Evolutionary conservation across 2,797 vertebrate genomes (phyloP).

Genomic region (Onychomys torridus): DNA sequence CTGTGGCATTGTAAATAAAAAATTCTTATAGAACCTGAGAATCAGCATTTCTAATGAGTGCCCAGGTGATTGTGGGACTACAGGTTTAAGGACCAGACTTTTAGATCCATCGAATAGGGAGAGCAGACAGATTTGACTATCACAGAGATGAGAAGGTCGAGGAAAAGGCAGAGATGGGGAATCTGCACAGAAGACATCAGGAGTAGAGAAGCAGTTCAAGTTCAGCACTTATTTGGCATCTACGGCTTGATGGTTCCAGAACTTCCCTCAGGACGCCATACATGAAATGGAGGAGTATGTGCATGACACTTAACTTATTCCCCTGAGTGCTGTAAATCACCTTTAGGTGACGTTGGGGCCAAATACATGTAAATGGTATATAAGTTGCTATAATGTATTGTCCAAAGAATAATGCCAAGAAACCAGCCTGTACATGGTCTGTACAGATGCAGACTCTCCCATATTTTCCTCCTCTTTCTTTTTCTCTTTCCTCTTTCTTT

Average conservation of each 20-base stretch:
- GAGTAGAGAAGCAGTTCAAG: not conserved
- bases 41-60: not conserved
- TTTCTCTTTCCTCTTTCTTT: not conserved
- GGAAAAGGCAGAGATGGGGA: not conserved
- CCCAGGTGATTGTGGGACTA: not conserved
- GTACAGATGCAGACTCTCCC: not conserved
- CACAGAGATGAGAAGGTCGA: not conserved
- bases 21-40: not conserved
- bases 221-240: not conserved
- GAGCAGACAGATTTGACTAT: not conserved
- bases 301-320: not conserved
- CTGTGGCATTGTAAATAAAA: not conserved
- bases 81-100: not conserved
- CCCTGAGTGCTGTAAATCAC: not conserved
- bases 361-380: not conserved
- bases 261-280: not conserved
- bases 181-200: not conserved
- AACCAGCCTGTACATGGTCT: not conserved
- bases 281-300: not conserved
- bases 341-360: not conserved
- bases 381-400: not conserved
- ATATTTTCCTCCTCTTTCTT: not conserved
- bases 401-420: not conserved
- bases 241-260: not conserved
- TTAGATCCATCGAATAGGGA: not conserved